Percentiles rank a stretch among this genome's conserved stretches.
These are phyloP conservation scores for Halcyon senegalensis DNA, from an alignment of 2,113 vertebrate species.

Conservation along the genomic window DNA sequence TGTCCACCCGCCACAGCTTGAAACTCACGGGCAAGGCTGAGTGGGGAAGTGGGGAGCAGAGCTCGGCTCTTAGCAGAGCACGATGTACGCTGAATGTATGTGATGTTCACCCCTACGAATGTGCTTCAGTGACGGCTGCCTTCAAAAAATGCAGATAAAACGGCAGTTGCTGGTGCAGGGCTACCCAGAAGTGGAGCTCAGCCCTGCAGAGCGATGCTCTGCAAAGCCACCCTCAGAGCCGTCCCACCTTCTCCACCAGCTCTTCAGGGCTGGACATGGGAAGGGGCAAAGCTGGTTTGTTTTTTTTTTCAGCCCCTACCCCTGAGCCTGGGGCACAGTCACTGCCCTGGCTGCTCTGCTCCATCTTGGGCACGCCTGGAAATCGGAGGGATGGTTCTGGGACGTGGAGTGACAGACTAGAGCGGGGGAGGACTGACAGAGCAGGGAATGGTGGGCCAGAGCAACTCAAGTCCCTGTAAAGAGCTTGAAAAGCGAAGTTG, in stretches of 20 bases:
- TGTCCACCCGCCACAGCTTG: not conserved
- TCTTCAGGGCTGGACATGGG: not conserved
- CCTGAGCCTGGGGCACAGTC: accelerated
- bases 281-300: not conserved
- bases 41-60: not conserved
- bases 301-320: not conserved
- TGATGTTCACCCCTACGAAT: accelerated
- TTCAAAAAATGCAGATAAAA: not conserved
- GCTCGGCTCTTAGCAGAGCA: accelerated
- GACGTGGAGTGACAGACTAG: not conserved
- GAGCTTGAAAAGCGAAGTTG: accelerated
- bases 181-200: not conserved
- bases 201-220: not conserved
- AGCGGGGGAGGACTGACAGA: not conserved
- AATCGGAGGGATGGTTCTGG: not conserved
- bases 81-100: not conserved
- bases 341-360: not conserved
- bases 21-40: not conserved
- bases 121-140: not conserved
- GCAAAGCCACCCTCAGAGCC: not conserved
- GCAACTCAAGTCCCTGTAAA: not conserved
- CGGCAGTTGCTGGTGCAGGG: not conserved
- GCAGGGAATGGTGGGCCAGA: not conserved
- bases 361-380: accelerated
- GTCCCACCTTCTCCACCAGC: not conserved